A percentile compares a stretch with the other conserved stretches of the same genome.
These are phyloP conservation scores for Etheostoma cragini DNA, from an alignment of 2,113 vertebrate genomes.

Conservation along the genomic window DNA sequence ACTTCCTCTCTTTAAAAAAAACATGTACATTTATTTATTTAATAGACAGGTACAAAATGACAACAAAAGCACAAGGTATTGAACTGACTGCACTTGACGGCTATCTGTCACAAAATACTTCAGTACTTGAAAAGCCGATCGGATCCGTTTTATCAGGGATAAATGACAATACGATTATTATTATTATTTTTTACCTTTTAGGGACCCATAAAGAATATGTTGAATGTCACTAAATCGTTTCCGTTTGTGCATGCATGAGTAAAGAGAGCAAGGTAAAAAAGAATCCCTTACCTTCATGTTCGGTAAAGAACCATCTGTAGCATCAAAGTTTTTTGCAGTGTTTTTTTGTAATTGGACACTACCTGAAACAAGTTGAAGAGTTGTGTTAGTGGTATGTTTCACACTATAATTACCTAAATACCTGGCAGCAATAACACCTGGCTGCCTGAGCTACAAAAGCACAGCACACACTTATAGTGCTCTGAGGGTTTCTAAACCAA, in stretches of 20 bases:
- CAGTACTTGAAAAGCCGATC: neutral
- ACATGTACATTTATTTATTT: too few relatives aligned
- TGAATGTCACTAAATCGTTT: neutral
- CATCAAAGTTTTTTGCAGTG: constrained; percentile 24
- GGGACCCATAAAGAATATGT: neutral
- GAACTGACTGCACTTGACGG: neutral
- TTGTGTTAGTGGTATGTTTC: constrained; percentile 25
- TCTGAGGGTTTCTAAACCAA: neutral
- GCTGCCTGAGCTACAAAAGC: neutral
- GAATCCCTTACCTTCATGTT: constrained; percentile 48
- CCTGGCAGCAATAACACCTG: neutral
- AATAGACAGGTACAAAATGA: neutral
- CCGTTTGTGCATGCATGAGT: neutral
- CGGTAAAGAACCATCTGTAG: constrained; percentile 32
- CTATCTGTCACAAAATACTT: neutral
- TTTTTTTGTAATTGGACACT: constrained; percentile 54
- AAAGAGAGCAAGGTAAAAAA: neutral
- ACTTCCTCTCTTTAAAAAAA: too few relatives aligned
- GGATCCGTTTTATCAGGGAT: neutral
- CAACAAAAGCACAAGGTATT: neutral
- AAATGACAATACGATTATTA: neutral
- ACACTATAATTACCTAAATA: constrained; percentile 8
- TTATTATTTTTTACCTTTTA: neutral
- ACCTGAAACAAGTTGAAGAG: constrained; percentile 67
- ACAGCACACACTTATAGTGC: neutral